phyloP scores from a whole-genome alignment of 2,113 vertebrate species.

The Danio rerio region GRCz12tu NC_133178.1:43662501-43663000 shows the following conservation, averaged over 20 bases:
- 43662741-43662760: slow-evolving; percentile 29
- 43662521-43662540: slow-evolving; percentile 59
- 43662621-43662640: background rate
- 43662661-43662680: background rate
- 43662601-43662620: slow-evolving; percentile 13
- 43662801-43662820: background rate
- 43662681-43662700: background rate
- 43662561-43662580: slow-evolving; percentile 70
- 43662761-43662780: background rate
- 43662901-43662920: slow-evolving; percentile 28
- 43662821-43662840: background rate
- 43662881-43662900: slow-evolving; percentile 30
- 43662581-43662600: slow-evolving; percentile 39
- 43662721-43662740: slow-evolving; percentile 17
- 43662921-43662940: slow-evolving; percentile 54
- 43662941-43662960: slow-evolving; percentile 63
- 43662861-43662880: slow-evolving; percentile 10
- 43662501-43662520: slow-evolving; percentile 63
- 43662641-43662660: background rate
- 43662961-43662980: slow-evolving; percentile 58
- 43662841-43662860: slow-evolving; percentile 1
- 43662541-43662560: slow-evolving; percentile 51
- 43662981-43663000: slow-evolving; percentile 72
- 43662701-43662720: slow-evolving; percentile 32
- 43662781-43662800: background rate